These are phyloP conservation scores for Stenodera caucasica DNA, from an alignment of 2,888 invertebrate species.

Conservation along the genomic window DNA sequence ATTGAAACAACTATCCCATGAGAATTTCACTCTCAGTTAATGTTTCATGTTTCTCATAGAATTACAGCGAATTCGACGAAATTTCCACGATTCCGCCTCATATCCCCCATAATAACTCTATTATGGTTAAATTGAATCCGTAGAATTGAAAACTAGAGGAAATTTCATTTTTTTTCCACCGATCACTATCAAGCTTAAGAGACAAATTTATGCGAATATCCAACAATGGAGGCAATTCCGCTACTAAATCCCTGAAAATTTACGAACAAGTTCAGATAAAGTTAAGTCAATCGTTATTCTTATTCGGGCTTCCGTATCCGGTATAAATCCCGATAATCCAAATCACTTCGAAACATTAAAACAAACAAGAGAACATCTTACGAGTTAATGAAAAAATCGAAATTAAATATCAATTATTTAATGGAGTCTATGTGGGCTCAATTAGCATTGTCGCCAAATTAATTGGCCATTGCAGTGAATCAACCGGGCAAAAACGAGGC, in stretches of 20 bases:
- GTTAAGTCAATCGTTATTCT: background rate
- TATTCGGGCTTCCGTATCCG: background rate
- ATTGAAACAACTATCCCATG: background rate
- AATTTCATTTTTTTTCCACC: no score
- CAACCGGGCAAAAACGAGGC: background rate
- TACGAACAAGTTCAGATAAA: background rate
- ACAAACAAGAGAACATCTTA: background rate
- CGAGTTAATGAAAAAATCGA: no score
- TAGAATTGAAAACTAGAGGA: no score
- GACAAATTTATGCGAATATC: background rate
- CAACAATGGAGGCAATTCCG: background rate
- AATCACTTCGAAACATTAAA: background rate
- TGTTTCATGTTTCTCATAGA: no score
- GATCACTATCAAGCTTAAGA: no score
- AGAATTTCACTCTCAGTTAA: background rate
- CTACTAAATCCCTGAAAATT: background rate
- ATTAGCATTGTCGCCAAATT: slow-evolving; percentile 2
- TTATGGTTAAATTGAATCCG: no score
- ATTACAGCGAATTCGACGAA: no score
- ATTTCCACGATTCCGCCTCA: no score
- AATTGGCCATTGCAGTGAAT: background rate
- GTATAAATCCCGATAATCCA: background rate
- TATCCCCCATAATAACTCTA: no score
- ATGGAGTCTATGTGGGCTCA: no score
- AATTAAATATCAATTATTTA: no score